These are phyloP conservation scores for Lateolabrax maculatus DNA, from an alignment of 2,797 vertebrate genomes.

Conservation along the genomic window DNA sequence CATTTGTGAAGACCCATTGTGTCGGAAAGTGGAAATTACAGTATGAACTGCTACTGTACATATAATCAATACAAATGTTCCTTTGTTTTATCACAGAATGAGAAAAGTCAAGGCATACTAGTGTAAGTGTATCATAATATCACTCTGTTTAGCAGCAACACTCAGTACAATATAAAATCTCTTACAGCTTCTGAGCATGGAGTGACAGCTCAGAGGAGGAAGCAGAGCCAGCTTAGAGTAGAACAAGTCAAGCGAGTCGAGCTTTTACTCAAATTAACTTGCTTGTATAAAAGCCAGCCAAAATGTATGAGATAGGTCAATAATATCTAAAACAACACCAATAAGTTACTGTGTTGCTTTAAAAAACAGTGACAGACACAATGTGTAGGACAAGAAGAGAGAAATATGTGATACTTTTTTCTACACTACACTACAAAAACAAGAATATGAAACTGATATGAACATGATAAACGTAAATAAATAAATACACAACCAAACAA, in stretches of 20 bases:
- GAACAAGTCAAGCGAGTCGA: neutral
- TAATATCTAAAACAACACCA: neutral
- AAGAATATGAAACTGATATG: neutral
- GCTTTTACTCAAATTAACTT: neutral
- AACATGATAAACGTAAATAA: neutral
- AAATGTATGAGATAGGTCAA: neutral
- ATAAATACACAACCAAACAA: conserved; percentile 72
- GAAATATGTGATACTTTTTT: neutral
- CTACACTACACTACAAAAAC: neutral
- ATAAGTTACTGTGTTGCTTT: neutral
- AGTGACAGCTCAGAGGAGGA: conserved; percentile 2
- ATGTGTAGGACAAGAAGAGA: neutral
- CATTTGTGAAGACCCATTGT: too few species aligned
- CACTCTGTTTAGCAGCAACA: neutral
- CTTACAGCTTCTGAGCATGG: neutral
- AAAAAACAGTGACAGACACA: neutral
- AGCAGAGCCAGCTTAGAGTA: neutral
- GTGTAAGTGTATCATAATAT: neutral
- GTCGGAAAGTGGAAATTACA: too few species aligned
- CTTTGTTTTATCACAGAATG: neutral
- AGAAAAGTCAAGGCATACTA: neutral
- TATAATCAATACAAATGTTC: neutral
- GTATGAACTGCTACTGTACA: neutral
- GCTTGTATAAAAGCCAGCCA: neutral
- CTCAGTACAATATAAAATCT: neutral